phyloP scores from a whole-genome alignment of 2,888 invertebrate species.

The Nebria brevicollis region DNA sequence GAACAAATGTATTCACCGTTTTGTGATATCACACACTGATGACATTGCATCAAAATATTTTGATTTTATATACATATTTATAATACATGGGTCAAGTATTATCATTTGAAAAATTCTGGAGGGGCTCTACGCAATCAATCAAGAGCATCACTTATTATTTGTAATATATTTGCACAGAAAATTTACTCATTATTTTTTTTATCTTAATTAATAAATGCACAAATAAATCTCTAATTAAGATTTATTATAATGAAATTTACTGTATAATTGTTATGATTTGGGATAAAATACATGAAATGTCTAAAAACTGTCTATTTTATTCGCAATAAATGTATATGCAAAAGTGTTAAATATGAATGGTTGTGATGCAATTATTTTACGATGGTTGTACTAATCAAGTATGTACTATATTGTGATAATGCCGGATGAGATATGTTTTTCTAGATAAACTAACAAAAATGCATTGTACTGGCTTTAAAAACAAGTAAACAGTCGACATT shows the following conservation, averaged over 20 bases:
- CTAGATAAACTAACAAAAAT: not conserved
- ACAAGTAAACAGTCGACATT: not conserved
- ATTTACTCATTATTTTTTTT: too few relatives aligned
- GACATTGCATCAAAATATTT: not conserved
- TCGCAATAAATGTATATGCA: too few relatives aligned
- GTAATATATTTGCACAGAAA: too few relatives aligned
- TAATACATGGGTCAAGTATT: not conserved
- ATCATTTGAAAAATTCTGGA: not conserved
- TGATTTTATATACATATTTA: not conserved
- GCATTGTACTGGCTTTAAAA: not conserved
- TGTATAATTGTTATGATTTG: too few relatives aligned
- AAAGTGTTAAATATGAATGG: not conserved
- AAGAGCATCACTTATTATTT: not conserved
- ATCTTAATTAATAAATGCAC: too few relatives aligned
- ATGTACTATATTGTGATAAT: not conserved
- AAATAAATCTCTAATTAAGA: too few relatives aligned
- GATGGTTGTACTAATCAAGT: not conserved
- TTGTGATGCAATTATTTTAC: not conserved
- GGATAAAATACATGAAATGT: too few relatives aligned
- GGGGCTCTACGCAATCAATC: not conserved
- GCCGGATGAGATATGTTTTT: not conserved
- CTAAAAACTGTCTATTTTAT: too few relatives aligned
- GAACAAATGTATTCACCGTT: not conserved
- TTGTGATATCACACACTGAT: not conserved
- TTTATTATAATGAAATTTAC: too few relatives aligned